These are phyloP conservation scores for Dorcus parallelipipedus DNA, from an alignment of 2,888 invertebrate genomes.

Conservation along the genomic window DNA sequence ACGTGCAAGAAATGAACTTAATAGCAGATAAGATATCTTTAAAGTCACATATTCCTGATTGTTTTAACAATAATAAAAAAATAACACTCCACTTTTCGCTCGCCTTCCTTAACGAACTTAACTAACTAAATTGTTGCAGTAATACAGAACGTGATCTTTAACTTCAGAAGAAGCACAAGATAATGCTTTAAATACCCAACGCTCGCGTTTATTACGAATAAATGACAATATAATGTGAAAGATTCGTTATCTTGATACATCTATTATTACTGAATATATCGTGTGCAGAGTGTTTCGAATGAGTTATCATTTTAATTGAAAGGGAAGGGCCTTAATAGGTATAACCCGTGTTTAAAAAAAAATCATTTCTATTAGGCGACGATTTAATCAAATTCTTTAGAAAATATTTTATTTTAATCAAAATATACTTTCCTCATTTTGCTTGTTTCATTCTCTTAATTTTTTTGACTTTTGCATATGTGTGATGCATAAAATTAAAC, in stretches of 20 bases:
- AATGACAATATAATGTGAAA: conserved; percentile 11
- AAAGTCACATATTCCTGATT: neutral
- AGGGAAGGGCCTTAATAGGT: conserved; percentile 11
- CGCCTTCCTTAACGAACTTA: conserved; percentile 15
- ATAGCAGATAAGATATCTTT: neutral
- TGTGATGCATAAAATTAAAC: too few species aligned
- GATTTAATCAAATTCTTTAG: too few species aligned
- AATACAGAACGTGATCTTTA: conserved; percentile 14
- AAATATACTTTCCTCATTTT: too few species aligned
- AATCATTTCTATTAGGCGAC: too few species aligned
- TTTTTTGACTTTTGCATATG: too few species aligned
- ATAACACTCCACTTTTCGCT: neutral
- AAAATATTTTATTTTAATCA: too few species aligned
- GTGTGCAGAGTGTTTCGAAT: conserved; percentile 11
- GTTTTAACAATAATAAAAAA: neutral
- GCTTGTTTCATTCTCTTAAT: too few species aligned
- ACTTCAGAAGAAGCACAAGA: conserved; percentile 1
- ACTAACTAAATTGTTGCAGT: conserved; percentile 15
- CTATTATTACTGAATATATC: conserved; percentile 6
- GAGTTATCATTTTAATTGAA: conserved; percentile 16
- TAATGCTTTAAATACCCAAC: conserved; percentile 8
- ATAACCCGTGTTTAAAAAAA: neutral
- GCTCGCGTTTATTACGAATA: neutral
- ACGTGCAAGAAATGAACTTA: too few species aligned
- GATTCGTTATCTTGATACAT: conserved; percentile 2